These are phyloP conservation scores for Cephalotes varians DNA, from an alignment of 2,888 invertebrate genomes.

Conservation along the genomic window DNA sequence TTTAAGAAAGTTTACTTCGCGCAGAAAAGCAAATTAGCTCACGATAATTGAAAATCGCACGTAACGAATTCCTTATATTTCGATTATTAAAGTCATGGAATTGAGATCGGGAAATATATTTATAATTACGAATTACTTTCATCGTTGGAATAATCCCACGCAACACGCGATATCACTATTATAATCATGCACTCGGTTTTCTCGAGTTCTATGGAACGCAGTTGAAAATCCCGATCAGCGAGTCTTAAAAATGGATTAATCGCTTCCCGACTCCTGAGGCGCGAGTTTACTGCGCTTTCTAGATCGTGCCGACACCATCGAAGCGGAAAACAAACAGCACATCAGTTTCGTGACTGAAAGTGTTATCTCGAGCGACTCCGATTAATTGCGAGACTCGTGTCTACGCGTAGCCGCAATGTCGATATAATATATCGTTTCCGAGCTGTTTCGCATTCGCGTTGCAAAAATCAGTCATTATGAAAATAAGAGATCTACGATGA, in stretches of 20 bases:
- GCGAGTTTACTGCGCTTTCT: constrained; percentile 42
- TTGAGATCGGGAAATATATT: constrained; percentile 12
- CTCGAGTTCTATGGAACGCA: constrained; percentile 14
- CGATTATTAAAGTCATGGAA: background rate
- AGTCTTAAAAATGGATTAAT: constrained; percentile 27
- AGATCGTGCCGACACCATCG: constrained; percentile 31
- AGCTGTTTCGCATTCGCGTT: background rate
- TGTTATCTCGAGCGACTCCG: constrained; percentile 28
- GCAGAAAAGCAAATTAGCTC: too few relatives aligned
- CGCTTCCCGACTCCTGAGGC: constrained; percentile 9
- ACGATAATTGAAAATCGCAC: too few relatives aligned
- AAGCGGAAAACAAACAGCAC: constrained; percentile 43
- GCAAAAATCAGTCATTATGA: background rate
- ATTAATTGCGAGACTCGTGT: constrained; percentile 22
- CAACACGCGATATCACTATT: constrained; percentile 32
- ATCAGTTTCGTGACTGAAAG: constrained; percentile 29
- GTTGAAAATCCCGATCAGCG: constrained; percentile 31
- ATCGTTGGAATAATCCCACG: background rate
- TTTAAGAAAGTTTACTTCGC: too few relatives aligned
- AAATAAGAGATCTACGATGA: background rate
- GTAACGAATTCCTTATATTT: background rate
- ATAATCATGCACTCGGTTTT: background rate
- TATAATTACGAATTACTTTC: background rate
- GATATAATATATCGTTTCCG: constrained; percentile 2
- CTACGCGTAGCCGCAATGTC: background rate